These are phyloP conservation scores for Pseudachorutes palmiensis DNA, from an alignment of 1,140 invertebrate genomes.

Conservation along the genomic window DNA sequence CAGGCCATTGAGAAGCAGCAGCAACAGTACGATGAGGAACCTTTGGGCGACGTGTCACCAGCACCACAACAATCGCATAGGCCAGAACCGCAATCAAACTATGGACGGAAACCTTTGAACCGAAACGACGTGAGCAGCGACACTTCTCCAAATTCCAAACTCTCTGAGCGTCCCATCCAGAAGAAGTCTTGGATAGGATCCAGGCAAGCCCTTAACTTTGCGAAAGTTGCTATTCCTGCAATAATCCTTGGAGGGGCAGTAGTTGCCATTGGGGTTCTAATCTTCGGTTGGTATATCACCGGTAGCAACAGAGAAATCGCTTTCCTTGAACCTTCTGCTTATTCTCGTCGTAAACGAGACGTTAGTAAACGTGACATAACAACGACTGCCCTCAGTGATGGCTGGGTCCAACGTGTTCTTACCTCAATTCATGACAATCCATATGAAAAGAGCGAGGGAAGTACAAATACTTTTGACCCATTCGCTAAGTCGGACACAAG, in stretches of 20 bases:
- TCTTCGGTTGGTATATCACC: constrained; percentile 36
- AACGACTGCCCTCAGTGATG: constrained; percentile 21
- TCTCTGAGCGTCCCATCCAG: constrained; percentile 21
- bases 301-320: constrained; percentile 36
- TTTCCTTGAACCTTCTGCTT: constrained; percentile 35
- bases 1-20: constrained; percentile 36
- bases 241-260: constrained; percentile 33
- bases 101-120: not conserved
- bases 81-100: not conserved
- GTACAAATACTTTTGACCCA: not conserved
- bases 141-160: constrained; percentile 19
- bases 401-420: constrained; percentile 32
- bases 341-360: constrained; percentile 33
- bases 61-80: constrained; percentile 5
- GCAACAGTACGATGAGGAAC: constrained; percentile 23
- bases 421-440: constrained; percentile 34
- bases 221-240: constrained; percentile 35
- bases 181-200: constrained; percentile 23
- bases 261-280: constrained; percentile 31
- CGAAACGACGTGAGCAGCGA: constrained; percentile 4
- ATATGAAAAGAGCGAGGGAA: constrained; percentile 15
- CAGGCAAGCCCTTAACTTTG: constrained; percentile 34
- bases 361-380: constrained; percentile 28
- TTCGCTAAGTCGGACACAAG: constrained; percentile 10
- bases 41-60: not conserved